Evolutionary conservation across 2,888 invertebrate species (phyloP).

Genomic region (Lasioglossum malachurum): DNA sequence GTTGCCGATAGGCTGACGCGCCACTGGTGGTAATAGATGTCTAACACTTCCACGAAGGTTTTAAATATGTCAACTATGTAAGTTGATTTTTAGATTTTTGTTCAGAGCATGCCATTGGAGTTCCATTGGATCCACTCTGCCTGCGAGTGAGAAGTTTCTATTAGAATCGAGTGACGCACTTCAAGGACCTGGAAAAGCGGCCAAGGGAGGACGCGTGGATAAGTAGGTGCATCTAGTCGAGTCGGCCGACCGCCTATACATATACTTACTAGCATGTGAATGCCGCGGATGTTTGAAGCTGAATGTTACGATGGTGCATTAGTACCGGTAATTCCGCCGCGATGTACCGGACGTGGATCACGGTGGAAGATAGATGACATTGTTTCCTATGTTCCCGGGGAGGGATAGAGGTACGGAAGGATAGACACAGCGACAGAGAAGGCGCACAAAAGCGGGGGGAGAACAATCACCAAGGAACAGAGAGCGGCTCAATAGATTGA

Average conservation of each 20-base stretch:
- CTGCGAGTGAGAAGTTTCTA: too few species aligned
- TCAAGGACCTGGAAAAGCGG: constrained; percentile 20
- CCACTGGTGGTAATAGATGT: too few species aligned
- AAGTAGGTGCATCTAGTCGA: constrained; percentile 57
- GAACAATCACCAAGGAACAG: constrained; percentile 26
- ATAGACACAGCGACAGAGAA: constrained; percentile 37
- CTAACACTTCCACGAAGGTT: too few species aligned
- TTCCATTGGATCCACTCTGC: too few species aligned
- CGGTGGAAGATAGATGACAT: constrained; percentile 76
- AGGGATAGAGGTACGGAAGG: constrained; percentile 21
- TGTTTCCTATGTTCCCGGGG: constrained; percentile 73
- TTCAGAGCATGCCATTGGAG: too few species aligned
- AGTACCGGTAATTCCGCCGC: constrained; percentile 74
- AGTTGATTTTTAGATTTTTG: too few species aligned
- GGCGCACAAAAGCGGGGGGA: constrained; percentile 26
- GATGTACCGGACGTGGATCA: constrained; percentile 78
- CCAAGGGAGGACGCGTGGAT: constrained; percentile 37
- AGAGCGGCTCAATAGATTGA: constrained; percentile 31
- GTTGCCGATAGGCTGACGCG: too few species aligned
- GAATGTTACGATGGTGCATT: constrained; percentile 66
- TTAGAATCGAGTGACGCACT: not conserved
- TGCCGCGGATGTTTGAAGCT: constrained; percentile 47
- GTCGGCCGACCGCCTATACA: constrained; percentile 31
- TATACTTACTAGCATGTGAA: constrained; percentile 32
- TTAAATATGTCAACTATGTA: too few species aligned